Evolutionary conservation across 2,888 invertebrate genomes (phyloP).

Genomic region (Encarsia formosa): DNA sequence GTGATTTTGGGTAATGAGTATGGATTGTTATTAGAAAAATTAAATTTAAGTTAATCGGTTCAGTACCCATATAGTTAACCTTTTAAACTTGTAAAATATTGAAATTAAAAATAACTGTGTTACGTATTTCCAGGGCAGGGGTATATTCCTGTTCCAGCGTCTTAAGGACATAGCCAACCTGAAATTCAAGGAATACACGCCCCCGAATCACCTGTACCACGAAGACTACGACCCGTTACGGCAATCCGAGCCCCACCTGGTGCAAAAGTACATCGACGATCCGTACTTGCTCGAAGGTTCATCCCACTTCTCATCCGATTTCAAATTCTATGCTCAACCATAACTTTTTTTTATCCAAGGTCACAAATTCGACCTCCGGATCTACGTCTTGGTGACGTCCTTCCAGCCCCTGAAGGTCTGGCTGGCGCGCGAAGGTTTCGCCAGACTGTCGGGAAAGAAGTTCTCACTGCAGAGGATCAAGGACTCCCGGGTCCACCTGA

Average conservation of each 20-base stretch:
- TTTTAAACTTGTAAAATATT: too few relatives aligned
- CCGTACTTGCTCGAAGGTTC: slow-evolving; percentile 59
- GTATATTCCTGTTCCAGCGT: slow-evolving; percentile 60
- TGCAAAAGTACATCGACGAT: slow-evolving; percentile 58
- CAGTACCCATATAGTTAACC: too few relatives aligned
- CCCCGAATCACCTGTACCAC: slow-evolving; percentile 12
- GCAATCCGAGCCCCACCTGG: slow-evolving; percentile 51
- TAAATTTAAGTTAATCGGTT: too few relatives aligned
- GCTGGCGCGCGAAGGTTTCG: slow-evolving; percentile 62
- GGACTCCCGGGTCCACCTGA: slow-evolving; percentile 58
- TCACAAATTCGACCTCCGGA: slow-evolving; percentile 60
- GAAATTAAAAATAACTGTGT: too few relatives aligned
- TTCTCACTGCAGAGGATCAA: slow-evolving; percentile 58
- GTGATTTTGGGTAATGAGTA: too few relatives aligned
- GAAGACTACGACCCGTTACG: slow-evolving; percentile 13
- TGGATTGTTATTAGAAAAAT: too few relatives aligned
- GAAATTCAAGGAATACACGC: slow-evolving; percentile 36
- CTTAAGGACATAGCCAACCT: slow-evolving; percentile 45
- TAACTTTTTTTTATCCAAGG: slow-evolving; percentile 39
- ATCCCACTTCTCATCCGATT: neutral
- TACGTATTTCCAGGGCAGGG: slow-evolving; percentile 59
- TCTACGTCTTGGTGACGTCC: slow-evolving; percentile 60
- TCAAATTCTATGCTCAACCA: neutral
- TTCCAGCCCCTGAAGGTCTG: slow-evolving; percentile 52
- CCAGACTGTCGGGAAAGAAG: slow-evolving; percentile 58